Evolutionary conservation across 2,113 vertebrate species (phyloP), one percentile per base, ranked within the genome.

Genomic region (Isichthys henryi): DNA sequence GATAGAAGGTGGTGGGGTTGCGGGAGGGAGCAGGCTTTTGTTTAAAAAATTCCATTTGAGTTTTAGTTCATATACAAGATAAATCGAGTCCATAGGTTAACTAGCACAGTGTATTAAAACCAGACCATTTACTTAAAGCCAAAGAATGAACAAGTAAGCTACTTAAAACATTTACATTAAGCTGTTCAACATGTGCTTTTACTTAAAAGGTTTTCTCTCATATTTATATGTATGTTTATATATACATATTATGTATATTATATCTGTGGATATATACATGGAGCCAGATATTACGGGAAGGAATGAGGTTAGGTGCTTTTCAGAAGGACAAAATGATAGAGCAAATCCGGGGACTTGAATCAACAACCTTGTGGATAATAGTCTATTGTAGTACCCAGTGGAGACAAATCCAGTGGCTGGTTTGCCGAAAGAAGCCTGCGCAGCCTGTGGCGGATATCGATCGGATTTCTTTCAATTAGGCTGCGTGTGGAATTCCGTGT

Each of bases 391-490:
- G 74, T 80, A 43, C 31, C 74, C 15, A 80, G 74, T 13, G 35
- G 31, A 80, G 31, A 80, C 62, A 43, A 43, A 80, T 80, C 31
- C 74, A 80, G 74, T 80, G 74, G 74, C 74, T 43, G 31, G 35
- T 17, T 80, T 80, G 62, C 62, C 3, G 5, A 43, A 39, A 80
- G 74, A 43, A 80, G 31, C 10, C 70, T 35, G 70, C 13, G 31
- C 13, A 77, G 31, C 70, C 74, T 80, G 74, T 80, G 74, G 74
- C 74, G 3, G 35, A 80, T 80, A 80, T 80, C 35, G 74, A 80
- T 80, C 74, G 74, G 74, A 80, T 80, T 80, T 80, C 74, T 80
- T 80, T 80, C 74, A 80, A 80, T 80, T 80, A 80, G 31, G 74
- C 74, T 80, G 15, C 35, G 31, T 80, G 74, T 19, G 35, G 74